Evolutionary conservation across 2,113 vertebrate species (phyloP).

Genomic region (Zingel zingel): DNA sequence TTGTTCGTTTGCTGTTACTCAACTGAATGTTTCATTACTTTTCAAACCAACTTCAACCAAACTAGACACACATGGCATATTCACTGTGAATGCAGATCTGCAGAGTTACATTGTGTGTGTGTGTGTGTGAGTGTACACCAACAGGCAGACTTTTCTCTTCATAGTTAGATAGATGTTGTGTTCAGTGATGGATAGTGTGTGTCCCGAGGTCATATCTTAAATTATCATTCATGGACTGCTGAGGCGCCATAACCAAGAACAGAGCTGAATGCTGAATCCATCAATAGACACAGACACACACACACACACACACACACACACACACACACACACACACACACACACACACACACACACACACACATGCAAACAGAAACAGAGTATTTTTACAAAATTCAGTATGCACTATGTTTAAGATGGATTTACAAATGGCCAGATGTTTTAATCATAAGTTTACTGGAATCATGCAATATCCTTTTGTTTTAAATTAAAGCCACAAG

Average conservation of each 20-base stretch:
- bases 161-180: conserved; percentile 22
- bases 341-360: neutral
- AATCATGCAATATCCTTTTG: neutral
- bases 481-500: neutral
- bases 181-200: conserved; percentile 43
- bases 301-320: neutral
- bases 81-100: neutral
- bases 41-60: neutral
- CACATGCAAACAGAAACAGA: neutral
- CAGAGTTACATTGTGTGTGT: neutral
- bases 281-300: conserved; percentile 19
- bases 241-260: conserved; percentile 23
- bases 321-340: neutral
- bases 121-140: neutral
- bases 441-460: conserved; percentile 23
- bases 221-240: conserved; percentile 40
- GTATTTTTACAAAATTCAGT: neutral
- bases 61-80: neutral
- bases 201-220: conserved; percentile 48
- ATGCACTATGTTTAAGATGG: neutral
- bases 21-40: neutral
- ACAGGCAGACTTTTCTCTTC: neutral
- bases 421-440: neutral
- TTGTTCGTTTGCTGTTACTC: neutral
- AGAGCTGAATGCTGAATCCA: conserved; percentile 30